Conservation (phyloP, 1,140 invertebrate genomes). For the Drosophila nannoptera region DNA sequence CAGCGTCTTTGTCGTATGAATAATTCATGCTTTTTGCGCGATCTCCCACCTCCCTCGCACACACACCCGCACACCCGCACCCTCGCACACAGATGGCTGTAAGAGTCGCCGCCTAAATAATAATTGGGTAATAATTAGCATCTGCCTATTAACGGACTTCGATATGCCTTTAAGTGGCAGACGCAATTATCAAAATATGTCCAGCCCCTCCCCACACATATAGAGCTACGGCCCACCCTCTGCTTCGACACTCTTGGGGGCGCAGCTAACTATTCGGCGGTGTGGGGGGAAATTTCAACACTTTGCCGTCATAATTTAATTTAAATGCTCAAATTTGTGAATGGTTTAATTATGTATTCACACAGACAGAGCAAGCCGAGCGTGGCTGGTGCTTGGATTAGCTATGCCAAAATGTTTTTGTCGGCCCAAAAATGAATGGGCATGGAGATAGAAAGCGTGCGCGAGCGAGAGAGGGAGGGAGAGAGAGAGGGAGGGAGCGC, state of each 20-base stretch:
- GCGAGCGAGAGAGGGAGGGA: neutral
- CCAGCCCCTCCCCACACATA: neutral
- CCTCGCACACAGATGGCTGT: neutral
- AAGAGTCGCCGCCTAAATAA: constrained; percentile 47
- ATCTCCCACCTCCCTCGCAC: neutral
- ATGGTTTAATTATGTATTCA: constrained; percentile 74
- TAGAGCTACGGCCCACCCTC: neutral
- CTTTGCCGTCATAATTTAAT: constrained; percentile 65
- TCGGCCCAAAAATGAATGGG: constrained; percentile 46
- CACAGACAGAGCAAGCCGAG: constrained; percentile 17
- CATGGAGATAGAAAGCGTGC: constrained; percentile 23
- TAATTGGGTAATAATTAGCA: constrained; percentile 75
- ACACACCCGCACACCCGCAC: neutral
- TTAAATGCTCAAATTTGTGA: constrained; percentile 75
- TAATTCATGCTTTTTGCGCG: neutral
- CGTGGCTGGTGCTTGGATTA: constrained; percentile 28
- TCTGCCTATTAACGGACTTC: constrained; percentile 69
- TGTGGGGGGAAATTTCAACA: constrained; percentile 25
- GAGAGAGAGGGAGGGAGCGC: neutral
- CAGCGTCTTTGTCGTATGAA: neutral
- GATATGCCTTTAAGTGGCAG: constrained; percentile 52
- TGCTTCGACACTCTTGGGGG: neutral
- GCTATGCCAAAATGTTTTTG: constrained; percentile 60
- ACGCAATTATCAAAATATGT: constrained; percentile 22
- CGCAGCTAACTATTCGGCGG: constrained; percentile 4